Evolutionary conservation across 2,888 invertebrate genomes (phyloP).

Genomic region (Phengaris alcon): DNA sequence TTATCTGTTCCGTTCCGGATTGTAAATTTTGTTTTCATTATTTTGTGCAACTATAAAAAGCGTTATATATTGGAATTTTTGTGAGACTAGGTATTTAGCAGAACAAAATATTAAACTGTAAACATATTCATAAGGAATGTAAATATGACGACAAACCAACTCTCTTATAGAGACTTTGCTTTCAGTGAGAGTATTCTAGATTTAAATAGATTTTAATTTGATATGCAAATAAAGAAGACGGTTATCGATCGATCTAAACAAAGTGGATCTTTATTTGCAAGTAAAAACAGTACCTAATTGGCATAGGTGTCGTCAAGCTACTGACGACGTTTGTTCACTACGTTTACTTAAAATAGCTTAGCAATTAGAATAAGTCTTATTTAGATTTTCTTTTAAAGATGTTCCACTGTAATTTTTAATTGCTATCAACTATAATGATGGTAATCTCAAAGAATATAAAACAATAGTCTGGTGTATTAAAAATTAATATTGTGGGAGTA

Average conservation of each 20-base stretch:
- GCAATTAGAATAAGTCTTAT: background rate
- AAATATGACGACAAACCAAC: background rate
- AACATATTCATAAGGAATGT: background rate
- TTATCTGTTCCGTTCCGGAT: constrained; percentile 26
- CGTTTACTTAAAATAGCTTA: background rate
- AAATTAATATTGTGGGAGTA: background rate
- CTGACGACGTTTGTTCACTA: background rate
- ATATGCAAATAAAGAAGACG: constrained; percentile 3
- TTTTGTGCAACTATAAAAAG: background rate
- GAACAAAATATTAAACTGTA: background rate
- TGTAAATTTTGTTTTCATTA: constrained; percentile 19
- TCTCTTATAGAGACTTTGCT: background rate
- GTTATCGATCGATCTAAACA: background rate
- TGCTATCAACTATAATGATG: background rate
- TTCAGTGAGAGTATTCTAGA: background rate
- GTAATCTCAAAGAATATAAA: background rate
- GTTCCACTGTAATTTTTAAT: background rate
- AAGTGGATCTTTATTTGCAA: constrained; percentile 4
- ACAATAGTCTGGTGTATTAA: background rate
- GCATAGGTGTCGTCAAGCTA: constrained; percentile 4
- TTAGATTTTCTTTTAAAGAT: background rate
- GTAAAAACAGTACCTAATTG: constrained; percentile 2
- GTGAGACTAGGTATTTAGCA: background rate
- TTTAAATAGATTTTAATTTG: constrained; percentile 13
- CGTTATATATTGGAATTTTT: background rate